Evolutionary conservation across 2,113 vertebrate genomes (phyloP).

Genomic region (Xenotilapia flavipinnis): DNA sequence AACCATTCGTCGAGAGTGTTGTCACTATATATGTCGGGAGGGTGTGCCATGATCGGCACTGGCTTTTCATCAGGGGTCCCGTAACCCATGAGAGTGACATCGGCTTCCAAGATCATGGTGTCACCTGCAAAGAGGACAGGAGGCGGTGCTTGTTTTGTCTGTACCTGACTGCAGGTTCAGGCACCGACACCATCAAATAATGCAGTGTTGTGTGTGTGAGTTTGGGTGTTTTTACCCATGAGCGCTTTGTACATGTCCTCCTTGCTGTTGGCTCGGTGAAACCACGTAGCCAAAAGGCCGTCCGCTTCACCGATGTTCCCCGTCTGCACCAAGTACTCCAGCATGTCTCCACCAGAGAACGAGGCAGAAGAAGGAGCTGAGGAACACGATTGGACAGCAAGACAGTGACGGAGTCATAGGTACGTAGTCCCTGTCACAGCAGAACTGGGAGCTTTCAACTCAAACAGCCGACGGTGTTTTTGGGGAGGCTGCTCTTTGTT

Average conservation of each 20-base stretch:
- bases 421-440: background rate
- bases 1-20: constrained; percentile 80
- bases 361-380: background rate
- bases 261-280: constrained; percentile 75
- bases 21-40: constrained; percentile 75
- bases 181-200: background rate
- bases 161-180: background rate
- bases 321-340: constrained; percentile 73
- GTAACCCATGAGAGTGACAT: constrained; percentile 73
- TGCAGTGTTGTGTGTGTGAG: background rate
- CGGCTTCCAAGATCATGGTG: constrained; percentile 77
- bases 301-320: constrained; percentile 67
- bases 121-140: constrained; percentile 47
- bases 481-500: background rate
- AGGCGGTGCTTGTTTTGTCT: background rate
- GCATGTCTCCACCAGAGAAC: constrained; percentile 72
- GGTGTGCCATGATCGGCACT: constrained; percentile 82
- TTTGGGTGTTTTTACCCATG: constrained; percentile 56
- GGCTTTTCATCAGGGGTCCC: constrained; percentile 66
- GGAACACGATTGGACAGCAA: background rate
- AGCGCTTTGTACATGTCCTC: constrained; percentile 71
- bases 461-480: background rate
- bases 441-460: background rate
- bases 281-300: constrained; percentile 77
- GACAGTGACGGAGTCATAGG: background rate